Evolutionary conservation across 2,888 invertebrate genomes (phyloP).

Genomic region (Megamerina dolium): DNA sequence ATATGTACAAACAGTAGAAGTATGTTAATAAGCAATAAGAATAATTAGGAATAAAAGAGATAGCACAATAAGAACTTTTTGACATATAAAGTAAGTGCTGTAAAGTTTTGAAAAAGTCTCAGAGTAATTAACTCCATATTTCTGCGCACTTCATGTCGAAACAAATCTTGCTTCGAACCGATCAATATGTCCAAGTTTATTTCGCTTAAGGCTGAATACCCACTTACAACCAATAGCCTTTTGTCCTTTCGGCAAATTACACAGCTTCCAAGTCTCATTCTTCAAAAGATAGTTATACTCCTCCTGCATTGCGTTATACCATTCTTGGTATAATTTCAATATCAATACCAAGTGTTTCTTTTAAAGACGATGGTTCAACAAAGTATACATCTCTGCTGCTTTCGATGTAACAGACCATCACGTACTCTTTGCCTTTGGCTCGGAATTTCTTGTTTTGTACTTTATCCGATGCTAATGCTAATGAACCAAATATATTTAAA

Average conservation of each 20-base stretch:
- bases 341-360: too few species aligned
- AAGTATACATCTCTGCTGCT: too few species aligned
- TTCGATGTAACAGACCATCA: too few species aligned
- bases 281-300: slow-evolving; percentile 16
- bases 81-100: too few species aligned
- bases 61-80: too few species aligned
- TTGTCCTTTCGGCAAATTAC: slow-evolving; percentile 9
- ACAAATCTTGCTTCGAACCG: slow-evolving; percentile 15
- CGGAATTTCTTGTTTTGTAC: neutral
- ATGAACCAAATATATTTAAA: slow-evolving; percentile 9
- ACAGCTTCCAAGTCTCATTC: slow-evolving; percentile 14
- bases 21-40: too few species aligned
- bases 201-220: slow-evolving; percentile 17
- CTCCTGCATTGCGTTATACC: slow-evolving; percentile 13
- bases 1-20: too few species aligned
- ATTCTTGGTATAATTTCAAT: too few species aligned
- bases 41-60: too few species aligned
- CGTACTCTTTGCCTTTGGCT: too few species aligned
- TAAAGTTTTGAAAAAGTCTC: slow-evolving; percentile 21
- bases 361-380: too few species aligned
- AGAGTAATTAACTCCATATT: slow-evolving; percentile 13
- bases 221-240: slow-evolving; percentile 18
- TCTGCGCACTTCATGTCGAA: slow-evolving; percentile 20
- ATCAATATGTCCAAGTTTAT: slow-evolving; percentile 10
- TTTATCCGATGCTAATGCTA: slow-evolving; percentile 5